Conservation (phyloP, 2,113 vertebrate genomes). For the Melanerpes formicivorus region DNA sequence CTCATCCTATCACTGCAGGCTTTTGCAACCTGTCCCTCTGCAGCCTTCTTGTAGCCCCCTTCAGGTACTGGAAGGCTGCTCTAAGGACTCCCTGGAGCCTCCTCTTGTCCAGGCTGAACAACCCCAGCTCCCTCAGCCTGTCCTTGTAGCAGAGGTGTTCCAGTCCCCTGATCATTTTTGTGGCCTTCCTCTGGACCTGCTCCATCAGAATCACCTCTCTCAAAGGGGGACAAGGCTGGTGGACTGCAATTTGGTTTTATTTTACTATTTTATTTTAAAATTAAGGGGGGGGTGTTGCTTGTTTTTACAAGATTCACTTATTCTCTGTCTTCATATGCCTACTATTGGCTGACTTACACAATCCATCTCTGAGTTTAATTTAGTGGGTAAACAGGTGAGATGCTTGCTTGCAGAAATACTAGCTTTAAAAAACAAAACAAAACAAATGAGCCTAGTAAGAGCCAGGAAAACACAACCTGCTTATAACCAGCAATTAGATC, state of each 20-base stretch:
- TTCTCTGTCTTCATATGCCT: background rate
- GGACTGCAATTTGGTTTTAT: background rate
- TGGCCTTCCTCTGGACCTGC: no score
- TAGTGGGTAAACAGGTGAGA: background rate
- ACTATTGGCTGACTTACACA: background rate
- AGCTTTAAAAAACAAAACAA: background rate
- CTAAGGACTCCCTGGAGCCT: no score
- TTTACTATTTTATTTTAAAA: background rate
- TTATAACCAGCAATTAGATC: background rate
- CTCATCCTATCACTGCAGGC: no score
- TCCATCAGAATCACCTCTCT: no score
- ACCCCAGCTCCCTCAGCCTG: no score
- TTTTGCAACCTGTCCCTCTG: no score
- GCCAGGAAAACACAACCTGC: background rate
- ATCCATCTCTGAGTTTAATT: background rate
- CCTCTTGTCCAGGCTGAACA: no score
- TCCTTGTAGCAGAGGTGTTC: no score
- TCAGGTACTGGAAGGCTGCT: no score
- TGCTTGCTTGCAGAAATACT: background rate
- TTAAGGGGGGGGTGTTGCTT: background rate
- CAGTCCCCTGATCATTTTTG: no score
- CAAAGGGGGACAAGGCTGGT: background rate
- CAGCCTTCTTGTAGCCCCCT: no score
- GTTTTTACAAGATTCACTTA: background rate
- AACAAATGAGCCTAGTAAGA: background rate